phyloP scores from a whole-genome alignment of 2,888 invertebrate genomes.

The Rotaria macrura region DNA sequence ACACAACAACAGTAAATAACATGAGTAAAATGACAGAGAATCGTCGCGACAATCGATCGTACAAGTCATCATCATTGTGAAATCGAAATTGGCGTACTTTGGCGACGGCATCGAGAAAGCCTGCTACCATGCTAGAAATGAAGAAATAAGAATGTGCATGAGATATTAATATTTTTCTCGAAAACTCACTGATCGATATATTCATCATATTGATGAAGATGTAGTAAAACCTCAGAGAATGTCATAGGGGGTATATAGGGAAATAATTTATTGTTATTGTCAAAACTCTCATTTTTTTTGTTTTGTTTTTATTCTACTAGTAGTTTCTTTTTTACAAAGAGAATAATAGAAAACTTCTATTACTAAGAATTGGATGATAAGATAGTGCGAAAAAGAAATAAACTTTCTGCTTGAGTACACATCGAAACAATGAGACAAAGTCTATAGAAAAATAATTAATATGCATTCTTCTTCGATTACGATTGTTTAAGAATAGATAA shows the following conservation, averaged over 20 bases:
- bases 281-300: neutral
- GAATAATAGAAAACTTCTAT: neutral
- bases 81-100: constrained; percentile 34
- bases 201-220: neutral
- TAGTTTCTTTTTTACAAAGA: neutral
- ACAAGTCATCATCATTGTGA: constrained; percentile 35
- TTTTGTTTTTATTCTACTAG: neutral
- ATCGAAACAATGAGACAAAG: neutral
- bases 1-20: constrained; percentile 35
- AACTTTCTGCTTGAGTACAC: neutral
- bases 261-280: neutral
- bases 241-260: neutral
- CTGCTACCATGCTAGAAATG: constrained; percentile 32
- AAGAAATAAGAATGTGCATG: neutral
- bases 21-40: constrained; percentile 34
- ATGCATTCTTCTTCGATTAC: neutral
- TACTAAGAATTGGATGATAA: neutral
- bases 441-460: neutral
- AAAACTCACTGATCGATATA: neutral
- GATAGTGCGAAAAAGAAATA: neutral
- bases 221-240: neutral
- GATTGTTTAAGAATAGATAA: neutral
- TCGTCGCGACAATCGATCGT: constrained; percentile 34
- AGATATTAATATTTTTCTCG: neutral
- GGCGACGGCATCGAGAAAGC: constrained; percentile 34